phyloP scores from a whole-genome alignment of 1,140 invertebrate genomes.

The Oppia nitens region DNA sequence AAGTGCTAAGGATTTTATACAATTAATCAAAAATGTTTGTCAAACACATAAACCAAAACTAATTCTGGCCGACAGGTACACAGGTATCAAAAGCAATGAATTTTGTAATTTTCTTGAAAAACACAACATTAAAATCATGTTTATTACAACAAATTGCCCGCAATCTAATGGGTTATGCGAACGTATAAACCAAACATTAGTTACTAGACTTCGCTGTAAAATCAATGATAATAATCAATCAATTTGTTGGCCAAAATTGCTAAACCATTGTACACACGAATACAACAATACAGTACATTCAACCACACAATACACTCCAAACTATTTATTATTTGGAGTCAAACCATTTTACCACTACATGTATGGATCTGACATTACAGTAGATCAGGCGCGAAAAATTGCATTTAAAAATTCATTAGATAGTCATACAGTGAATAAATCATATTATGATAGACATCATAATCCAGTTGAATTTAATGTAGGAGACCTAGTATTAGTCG shows the following conservation, averaged over 20 bases:
- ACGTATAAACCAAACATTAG: constrained; percentile 5
- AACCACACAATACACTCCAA: background rate
- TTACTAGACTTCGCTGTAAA: constrained; percentile 10
- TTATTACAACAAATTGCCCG: background rate
- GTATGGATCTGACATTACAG: too few species aligned
- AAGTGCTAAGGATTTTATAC: constrained; percentile 1
- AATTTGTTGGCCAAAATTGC: background rate
- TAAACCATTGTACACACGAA: background rate
- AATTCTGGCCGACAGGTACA: constrained; percentile 5
- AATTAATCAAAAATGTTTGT: background rate
- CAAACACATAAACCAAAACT: background rate
- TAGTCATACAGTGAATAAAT: too few species aligned
- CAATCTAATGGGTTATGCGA: constrained; percentile 8
- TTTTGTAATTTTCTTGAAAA: background rate
- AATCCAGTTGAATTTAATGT: too few species aligned
- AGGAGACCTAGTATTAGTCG: too few species aligned
- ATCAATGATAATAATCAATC: background rate
- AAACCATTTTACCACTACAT: too few species aligned
- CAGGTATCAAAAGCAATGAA: background rate
- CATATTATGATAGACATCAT: too few species aligned
- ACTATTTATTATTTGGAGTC: background rate
- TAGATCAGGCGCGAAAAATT: too few species aligned
- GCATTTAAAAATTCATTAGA: too few species aligned
- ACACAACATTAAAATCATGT: background rate
- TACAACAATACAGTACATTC: background rate